Conservation (phyloP, 2,113 vertebrate genomes). For the Podilymbus podiceps region DNA sequence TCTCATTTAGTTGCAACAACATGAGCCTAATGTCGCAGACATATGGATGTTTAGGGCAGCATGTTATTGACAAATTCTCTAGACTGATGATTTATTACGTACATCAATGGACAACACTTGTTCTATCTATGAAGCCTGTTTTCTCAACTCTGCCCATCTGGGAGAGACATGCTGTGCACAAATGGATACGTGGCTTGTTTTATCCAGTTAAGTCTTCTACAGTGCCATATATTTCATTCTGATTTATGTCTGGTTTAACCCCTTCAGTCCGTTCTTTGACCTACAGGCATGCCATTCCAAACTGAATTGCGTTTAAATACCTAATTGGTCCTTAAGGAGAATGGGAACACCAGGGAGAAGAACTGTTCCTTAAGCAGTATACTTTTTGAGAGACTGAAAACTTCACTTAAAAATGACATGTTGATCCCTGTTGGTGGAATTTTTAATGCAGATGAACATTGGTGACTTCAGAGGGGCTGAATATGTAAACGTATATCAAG, state of each 20-base stretch:
- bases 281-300: background rate
- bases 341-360: background rate
- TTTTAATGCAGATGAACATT: background rate
- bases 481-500: background rate
- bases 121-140: conserved; percentile 65
- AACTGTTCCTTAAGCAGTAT: background rate
- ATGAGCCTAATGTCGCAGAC: conserved; percentile 42
- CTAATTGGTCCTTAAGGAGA: background rate
- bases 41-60: conserved; percentile 60
- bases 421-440: background rate
- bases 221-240: background rate
- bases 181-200: conserved; percentile 25
- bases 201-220: background rate
- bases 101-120: conserved; percentile 65
- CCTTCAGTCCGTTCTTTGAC: conserved; percentile 17
- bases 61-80: conserved; percentile 74
- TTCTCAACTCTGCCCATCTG: conserved; percentile 63
- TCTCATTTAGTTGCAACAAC: conserved; percentile 64
- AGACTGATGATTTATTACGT: conserved; percentile 74
- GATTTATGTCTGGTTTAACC: background rate
- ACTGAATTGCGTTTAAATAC: background rate
- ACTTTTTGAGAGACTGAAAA: background rate
- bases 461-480: background rate
- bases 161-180: conserved; percentile 57
- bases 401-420: background rate